phyloP scores from a whole-genome alignment of 2,888 invertebrate species.

The Acleris sparsana region DNA sequence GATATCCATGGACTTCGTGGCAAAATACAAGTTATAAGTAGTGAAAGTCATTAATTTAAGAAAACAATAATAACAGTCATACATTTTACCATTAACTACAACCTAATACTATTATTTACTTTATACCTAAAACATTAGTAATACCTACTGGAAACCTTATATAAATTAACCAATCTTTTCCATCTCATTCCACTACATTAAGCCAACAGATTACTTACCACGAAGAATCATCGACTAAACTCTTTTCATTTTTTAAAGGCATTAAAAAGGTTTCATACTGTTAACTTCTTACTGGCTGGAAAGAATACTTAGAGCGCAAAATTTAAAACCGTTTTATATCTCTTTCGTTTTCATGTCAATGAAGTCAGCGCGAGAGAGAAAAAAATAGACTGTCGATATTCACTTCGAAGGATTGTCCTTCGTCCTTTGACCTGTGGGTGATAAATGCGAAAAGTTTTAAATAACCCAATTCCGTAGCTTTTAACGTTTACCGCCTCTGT shows the following conservation, averaged over 20 bases:
- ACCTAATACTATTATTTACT: too few species aligned
- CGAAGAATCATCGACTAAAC: conserved; percentile 16
- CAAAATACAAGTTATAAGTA: too few species aligned
- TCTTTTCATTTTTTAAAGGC: conserved; percentile 30
- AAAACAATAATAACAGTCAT: too few species aligned
- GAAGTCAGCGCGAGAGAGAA: too few species aligned
- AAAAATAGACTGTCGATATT: too few species aligned
- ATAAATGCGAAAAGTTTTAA: conserved; percentile 30
- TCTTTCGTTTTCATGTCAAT: too few species aligned
- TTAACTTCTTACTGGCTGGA: background rate
- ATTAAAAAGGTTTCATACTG: conserved; percentile 27
- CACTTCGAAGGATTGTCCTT: background rate
- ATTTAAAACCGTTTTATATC: too few species aligned
- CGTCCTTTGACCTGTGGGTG: conserved; percentile 1
- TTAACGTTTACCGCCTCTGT: background rate
- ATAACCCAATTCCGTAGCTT: conserved; percentile 11
- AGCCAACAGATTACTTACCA: conserved; percentile 27
- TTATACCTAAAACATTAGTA: too few species aligned
- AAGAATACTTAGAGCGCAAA: too few species aligned
- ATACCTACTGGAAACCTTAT: background rate
- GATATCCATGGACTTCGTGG: too few species aligned
- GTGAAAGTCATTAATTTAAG: too few species aligned
- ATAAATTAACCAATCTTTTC: conserved; percentile 15
- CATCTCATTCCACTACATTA: conserved; percentile 33
- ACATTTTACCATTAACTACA: too few species aligned